phyloP scores from a whole-genome alignment of 2,113 vertebrate genomes.

The Speoplatyrhinus poulsoni region DNA sequence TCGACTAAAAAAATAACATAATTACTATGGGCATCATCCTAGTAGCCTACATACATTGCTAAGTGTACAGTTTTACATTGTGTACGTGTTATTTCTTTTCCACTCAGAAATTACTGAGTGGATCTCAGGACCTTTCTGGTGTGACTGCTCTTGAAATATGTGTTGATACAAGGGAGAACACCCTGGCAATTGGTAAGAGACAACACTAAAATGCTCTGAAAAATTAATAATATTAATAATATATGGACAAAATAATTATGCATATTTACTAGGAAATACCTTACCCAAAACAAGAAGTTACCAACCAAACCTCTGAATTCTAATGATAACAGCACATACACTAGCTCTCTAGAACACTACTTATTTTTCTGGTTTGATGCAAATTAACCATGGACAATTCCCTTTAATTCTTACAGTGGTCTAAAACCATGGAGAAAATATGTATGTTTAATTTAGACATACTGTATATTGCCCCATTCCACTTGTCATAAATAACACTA shows the following conservation, averaged over 20 bases:
- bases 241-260: background rate
- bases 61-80: background rate
- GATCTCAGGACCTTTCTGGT: conserved; percentile 75
- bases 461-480: background rate
- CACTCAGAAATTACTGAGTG: conserved; percentile 81
- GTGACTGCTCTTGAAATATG: conserved; percentile 82
- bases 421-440: background rate
- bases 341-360: too few relatives aligned
- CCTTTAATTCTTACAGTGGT: too few relatives aligned
- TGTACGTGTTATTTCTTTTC: background rate
- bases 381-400: too few relatives aligned
- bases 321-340: too few relatives aligned
- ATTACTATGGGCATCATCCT: too few relatives aligned
- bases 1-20: too few relatives aligned
- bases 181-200: conserved; percentile 89
- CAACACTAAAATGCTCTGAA: background rate
- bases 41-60: background rate
- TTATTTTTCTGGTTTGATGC: too few relatives aligned
- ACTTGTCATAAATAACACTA: background rate
- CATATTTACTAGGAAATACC: too few relatives aligned
- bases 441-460: background rate
- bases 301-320: too few relatives aligned
- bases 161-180: conserved; percentile 83
- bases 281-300: too few relatives aligned
- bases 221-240: background rate